These are phyloP conservation scores for Heterochromis multidens DNA, from an alignment of 2,113 vertebrate species.

Conservation along the genomic window DNA sequence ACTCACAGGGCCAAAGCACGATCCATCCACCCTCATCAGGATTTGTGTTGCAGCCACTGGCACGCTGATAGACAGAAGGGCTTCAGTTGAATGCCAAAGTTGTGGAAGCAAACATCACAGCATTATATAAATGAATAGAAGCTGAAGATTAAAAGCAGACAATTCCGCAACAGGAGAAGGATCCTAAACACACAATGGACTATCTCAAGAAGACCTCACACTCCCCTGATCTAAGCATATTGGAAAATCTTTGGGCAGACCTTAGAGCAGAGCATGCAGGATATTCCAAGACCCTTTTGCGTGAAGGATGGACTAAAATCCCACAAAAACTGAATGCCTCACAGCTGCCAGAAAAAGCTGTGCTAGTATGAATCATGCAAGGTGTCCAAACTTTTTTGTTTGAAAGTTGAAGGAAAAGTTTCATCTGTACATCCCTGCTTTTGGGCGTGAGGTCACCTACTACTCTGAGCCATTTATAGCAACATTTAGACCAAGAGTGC, in stretches of 20 bases:
- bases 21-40: neutral
- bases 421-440: neutral
- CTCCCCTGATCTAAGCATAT: neutral
- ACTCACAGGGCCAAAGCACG: neutral
- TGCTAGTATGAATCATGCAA: neutral
- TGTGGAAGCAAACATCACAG: neutral
- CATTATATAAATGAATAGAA: neutral
- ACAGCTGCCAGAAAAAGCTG: neutral
- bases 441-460: neutral
- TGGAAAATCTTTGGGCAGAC: neutral
- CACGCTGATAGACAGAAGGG: neutral
- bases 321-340: neutral
- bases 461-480: neutral
- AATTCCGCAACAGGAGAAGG: neutral
- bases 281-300: neutral
- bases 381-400: neutral
- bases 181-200: neutral
- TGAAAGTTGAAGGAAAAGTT: neutral
- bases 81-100: neutral
- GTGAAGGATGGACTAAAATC: neutral
- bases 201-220: neutral
- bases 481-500: neutral
- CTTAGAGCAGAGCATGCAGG: neutral
- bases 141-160: neutral
- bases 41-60: neutral